phyloP scores from a whole-genome alignment of 2,113 vertebrate genomes.

The Aptenodytes patagonicus region DNA sequence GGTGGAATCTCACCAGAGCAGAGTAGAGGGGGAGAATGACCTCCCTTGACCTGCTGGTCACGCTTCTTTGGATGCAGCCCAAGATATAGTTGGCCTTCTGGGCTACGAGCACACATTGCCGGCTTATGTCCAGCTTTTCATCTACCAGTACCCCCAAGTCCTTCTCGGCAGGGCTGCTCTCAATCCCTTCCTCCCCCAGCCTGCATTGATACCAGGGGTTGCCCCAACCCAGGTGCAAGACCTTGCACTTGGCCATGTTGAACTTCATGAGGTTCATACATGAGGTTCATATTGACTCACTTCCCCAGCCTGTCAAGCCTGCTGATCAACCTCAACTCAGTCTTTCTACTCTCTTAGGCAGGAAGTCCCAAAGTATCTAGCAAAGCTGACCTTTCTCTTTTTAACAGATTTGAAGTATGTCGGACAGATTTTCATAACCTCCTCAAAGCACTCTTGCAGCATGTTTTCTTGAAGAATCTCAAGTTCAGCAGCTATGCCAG shows the following conservation, averaged over 20 bases:
- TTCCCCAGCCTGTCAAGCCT: not conserved
- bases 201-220: not conserved
- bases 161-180: not conserved
- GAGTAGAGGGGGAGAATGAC: not conserved
- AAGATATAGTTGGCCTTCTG: no score
- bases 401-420: not conserved
- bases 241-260: not conserved
- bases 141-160: not conserved
- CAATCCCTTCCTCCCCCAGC: not conserved
- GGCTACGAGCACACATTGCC: fast-evolving
- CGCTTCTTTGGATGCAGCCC: not conserved
- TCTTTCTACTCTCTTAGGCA: not conserved
- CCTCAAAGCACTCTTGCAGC: not conserved
- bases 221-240: not conserved
- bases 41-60: not conserved
- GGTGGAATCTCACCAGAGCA: fast-evolving
- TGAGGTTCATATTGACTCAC: not conserved
- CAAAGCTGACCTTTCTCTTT: not conserved
- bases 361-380: not conserved
- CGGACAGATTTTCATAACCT: not conserved
- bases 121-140: not conserved
- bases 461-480: not conserved
- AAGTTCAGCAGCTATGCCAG: not conserved
- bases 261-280: not conserved
- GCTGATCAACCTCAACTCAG: not conserved